Evolutionary conservation across 2,113 vertebrate species (phyloP), one percentile per base, ranked within the genome.

Genomic region (Dasyurus viverrinus): DNA sequence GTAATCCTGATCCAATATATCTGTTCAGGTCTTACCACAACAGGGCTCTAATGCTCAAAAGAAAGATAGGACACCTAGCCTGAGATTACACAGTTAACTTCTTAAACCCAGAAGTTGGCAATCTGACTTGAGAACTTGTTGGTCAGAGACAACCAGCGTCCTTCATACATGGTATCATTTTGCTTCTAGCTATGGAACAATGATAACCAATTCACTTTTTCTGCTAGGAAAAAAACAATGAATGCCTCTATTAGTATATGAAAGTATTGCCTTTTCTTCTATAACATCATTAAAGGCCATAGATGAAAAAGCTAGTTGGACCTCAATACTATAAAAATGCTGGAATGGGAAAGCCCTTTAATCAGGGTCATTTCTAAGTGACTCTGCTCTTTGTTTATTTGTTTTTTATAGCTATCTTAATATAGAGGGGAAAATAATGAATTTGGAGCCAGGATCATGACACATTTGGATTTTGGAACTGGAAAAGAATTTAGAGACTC

Each of bases 1-100:
- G 94, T 97, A 94, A 97, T 94, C 96, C 93, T 97, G 90, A 97
- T 47, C 76, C 30, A 68, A 36, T 94, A 68, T 52, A 91, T 92
- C 50, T 93, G 93, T 96, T 95, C 93, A 92, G 91, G 53, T 97
- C 89, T 95, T 47, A 92, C 23, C 89, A 96, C 96, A 94, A 48
- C 46, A 96, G 57, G 89, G 94, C 46, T 89, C 50, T 12, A 57
- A 89, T 76, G 68, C 7, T 94, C 90, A 76, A 48, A 90, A 90
- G 47, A 50, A 10, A 53, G 46, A 94, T 14, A 9, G 57, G 76
- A 52, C 54, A 54, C 48, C 22, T 9, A 93, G 42, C n/a, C 89
- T 46, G 84, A 46, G 90, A 68, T 53, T 2, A 27, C 3, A 30
- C n/a, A 7, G 42, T n/a, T 84, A 84, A 84, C 19, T 42, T 42